Conservation (phyloP, 2,797 vertebrate genomes). For the Galago senegalensis region DNA sequence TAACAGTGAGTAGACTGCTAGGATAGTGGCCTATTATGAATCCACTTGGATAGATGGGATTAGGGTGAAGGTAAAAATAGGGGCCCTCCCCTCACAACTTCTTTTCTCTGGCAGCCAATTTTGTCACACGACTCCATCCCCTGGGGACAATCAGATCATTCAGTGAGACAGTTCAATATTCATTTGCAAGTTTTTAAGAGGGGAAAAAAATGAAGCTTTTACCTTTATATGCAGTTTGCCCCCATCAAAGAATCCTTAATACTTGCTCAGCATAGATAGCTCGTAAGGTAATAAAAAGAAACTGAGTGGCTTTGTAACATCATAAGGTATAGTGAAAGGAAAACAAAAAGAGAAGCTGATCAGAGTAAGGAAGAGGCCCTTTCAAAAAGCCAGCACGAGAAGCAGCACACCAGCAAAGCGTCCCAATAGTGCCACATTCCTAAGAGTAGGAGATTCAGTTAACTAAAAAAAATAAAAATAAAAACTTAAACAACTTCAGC, state of each 20-base stretch:
- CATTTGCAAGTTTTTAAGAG: constrained; percentile 4
- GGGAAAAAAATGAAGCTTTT: constrained; percentile 9
- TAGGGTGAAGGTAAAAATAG: background rate
- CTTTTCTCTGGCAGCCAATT: constrained; percentile 8
- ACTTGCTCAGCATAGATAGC: background rate
- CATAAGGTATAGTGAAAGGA: background rate
- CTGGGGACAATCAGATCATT: constrained; percentile 32
- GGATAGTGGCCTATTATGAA: background rate
- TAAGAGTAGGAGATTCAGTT: background rate
- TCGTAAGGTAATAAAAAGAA: background rate
- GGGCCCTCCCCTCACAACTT: background rate
- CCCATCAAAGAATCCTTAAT: background rate
- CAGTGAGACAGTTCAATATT: constrained; percentile 20
- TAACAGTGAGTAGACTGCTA: background rate
- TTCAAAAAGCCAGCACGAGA: constrained; percentile 50
- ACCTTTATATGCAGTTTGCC: constrained; percentile 1
- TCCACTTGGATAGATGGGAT: background rate
- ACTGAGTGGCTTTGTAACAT: background rate
- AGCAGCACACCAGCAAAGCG: background rate
- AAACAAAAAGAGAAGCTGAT: background rate
- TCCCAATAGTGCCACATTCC: background rate
- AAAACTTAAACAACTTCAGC: background rate
- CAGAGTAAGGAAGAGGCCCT: background rate
- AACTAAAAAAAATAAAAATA: background rate
- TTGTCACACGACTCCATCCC: background rate